Evolutionary conservation across 2,888 invertebrate species (phyloP), one percentile per base, ranked within the genome.

Genomic region (Dicycla oo): DNA sequence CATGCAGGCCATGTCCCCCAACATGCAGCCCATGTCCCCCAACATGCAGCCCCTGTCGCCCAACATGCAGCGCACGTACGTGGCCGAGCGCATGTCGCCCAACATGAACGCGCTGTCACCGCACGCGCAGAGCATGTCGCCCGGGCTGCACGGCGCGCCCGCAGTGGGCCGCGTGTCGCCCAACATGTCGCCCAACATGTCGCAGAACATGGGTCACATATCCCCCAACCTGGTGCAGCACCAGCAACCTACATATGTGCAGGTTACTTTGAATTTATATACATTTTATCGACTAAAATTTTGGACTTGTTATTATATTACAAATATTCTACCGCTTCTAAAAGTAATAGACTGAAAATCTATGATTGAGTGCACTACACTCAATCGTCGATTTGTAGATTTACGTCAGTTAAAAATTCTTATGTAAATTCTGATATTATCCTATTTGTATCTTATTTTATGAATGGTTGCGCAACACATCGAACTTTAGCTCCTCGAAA

Each of bases 181-280:
- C 6, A 81, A 34, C 34, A 34, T 34, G 34, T 6, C 34, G 34
- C 34, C 34, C n/a, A n/a, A 73, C 40, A 81, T 88, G 86, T 60
- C 60, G 15, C 77, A 76, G 18, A 85, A 79, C 43, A 78, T 91
- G 88, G 89, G 85, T 0, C 89, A 91, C 10, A 82, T 88, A 8
- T 88, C 90, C 18, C 85, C 88, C 7, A 85, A 83, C 45, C 69
- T 85, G 47, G 78, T 84, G 64, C 87, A 85, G 53, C 73, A 69
- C n/a, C 87, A 87, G 74, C 89, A 88, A 73, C 80, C 82, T 45
- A 78, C 73, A 57, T 88, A 86, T 69, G 78, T 60, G 13, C 88
- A 88, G 87, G 90, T 88, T 30, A 81, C 75, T 69, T 34, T 23
- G 2, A 43, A 18, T 51, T 38, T 26, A 2, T 7, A 11, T 63